phyloP scores from a whole-genome alignment of 2,888 invertebrate genomes.

The Diarsia mendica region DNA sequence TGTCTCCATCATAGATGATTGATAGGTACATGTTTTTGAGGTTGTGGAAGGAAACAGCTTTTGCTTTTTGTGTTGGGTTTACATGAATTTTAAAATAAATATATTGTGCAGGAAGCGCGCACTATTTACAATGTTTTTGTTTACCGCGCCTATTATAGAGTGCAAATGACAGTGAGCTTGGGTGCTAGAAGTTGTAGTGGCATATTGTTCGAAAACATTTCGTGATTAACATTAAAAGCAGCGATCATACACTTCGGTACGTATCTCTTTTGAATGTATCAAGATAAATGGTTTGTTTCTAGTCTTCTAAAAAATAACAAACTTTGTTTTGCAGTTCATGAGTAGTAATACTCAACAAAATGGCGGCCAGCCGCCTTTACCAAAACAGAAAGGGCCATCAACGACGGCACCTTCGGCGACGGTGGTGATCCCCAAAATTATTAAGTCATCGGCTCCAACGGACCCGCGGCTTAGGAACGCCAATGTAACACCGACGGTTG shows the following conservation, averaged over 20 bases:
- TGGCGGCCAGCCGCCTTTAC: slow-evolving; percentile 78
- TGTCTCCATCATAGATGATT: too few relatives aligned
- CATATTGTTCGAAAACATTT: background rate
- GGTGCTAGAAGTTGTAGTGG: slow-evolving; percentile 17
- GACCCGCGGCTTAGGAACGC: slow-evolving; percentile 65
- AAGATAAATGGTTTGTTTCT: background rate
- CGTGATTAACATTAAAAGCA: background rate
- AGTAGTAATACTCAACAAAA: slow-evolving; percentile 67
- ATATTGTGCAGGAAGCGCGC: background rate
- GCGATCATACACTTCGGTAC: slow-evolving; percentile 11
- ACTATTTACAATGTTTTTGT: slow-evolving; percentile 4
- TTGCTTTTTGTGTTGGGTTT: slow-evolving; percentile 8
- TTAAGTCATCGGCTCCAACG: slow-evolving; percentile 56
- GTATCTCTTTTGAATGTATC: slow-evolving; percentile 10
- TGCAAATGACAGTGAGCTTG: slow-evolving; percentile 7
- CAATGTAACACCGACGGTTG: slow-evolving; percentile 42
- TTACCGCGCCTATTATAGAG: background rate
- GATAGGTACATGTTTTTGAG: background rate
- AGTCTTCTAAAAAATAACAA: background rate
- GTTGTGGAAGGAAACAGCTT: background rate
- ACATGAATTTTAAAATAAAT: background rate
- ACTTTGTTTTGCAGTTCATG: slow-evolving; percentile 55
- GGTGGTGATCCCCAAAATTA: slow-evolving; percentile 8
- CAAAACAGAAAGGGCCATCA: slow-evolving; percentile 70
- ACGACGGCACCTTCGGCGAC: slow-evolving; percentile 39